These are phyloP conservation scores for Drosophila navojoa DNA, from an alignment of 1,140 invertebrate species.

Conservation along the genomic window DNA sequence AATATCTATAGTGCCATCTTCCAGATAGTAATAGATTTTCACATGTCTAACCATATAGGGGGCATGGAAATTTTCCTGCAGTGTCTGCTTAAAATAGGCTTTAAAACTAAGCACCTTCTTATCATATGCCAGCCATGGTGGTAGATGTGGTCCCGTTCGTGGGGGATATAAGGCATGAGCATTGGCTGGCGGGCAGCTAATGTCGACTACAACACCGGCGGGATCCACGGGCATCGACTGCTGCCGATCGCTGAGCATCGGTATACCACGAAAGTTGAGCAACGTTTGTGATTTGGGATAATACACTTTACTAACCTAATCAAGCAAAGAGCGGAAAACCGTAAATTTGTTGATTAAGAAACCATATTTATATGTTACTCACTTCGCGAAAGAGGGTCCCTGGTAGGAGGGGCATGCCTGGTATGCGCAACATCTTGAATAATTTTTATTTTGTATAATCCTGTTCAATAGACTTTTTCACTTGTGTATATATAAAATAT, in stretches of 20 bases:
- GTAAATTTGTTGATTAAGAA: background rate
- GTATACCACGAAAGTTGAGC: slow-evolving; percentile 82
- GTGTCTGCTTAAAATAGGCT: slow-evolving; percentile 93
- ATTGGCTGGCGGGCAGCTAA: slow-evolving; percentile 69
- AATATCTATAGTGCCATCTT: slow-evolving; percentile 95
- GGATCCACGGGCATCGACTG: slow-evolving; percentile 46
- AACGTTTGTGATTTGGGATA: slow-evolving; percentile 84
- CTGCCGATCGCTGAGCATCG: slow-evolving; percentile 76
- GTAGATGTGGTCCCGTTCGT: slow-evolving; percentile 89
- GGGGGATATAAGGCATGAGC: slow-evolving; percentile 88
- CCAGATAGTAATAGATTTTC: slow-evolving; percentile 93
- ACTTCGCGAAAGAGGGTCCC: slow-evolving; percentile 78
- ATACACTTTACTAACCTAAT: slow-evolving; percentile 86
- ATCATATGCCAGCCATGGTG: slow-evolving; percentile 94
- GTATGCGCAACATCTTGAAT: slow-evolving; percentile 72
- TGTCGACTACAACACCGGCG: slow-evolving; percentile 52
- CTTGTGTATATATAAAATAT: slow-evolving; percentile 26
- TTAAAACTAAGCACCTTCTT: slow-evolving; percentile 93
- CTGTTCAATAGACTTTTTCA: slow-evolving; percentile 13
- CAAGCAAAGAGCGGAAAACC: background rate
- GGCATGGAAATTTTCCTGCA: slow-evolving; percentile 89
- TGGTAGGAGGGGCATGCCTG: slow-evolving; percentile 77
- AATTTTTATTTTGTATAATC: slow-evolving; percentile 19
- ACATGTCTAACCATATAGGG: slow-evolving; percentile 90
- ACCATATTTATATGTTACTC: slow-evolving; percentile 29